Conservation (phyloP, 30 jellyfish, hydroid and myxozoan genomes). For the Turritopsis dohrnii region DNA sequence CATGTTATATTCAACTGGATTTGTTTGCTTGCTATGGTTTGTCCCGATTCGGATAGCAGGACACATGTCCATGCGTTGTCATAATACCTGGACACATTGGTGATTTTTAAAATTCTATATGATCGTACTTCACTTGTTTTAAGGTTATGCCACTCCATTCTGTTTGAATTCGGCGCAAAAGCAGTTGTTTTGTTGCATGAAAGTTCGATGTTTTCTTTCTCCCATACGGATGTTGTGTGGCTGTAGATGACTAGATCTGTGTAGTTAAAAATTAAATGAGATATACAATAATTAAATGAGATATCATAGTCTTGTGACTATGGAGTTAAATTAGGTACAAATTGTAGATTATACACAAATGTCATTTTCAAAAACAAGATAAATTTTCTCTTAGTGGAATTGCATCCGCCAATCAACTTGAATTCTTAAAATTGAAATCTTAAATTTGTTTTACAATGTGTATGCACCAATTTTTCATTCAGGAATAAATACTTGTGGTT, state of each 20-base stretch:
- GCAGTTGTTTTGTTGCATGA: not conserved
- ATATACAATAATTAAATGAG: not conserved
- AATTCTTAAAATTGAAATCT: too few species aligned
- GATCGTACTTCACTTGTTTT: not conserved
- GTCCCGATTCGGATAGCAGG: not conserved
- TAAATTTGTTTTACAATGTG: too few species aligned
- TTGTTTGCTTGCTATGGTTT: not conserved
- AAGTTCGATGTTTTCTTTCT: not conserved
- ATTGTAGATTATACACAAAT: too few species aligned
- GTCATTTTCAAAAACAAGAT: too few species aligned
- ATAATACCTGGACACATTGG: not conserved
- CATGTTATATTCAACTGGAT: not conserved
- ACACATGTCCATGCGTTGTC: not conserved
- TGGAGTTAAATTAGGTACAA: too few species aligned
- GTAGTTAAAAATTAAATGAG: not conserved
- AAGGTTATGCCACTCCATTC: not conserved
- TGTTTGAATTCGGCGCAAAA: not conserved
- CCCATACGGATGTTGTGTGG: not conserved
- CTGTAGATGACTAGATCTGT: not conserved
- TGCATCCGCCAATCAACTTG: too few species aligned
- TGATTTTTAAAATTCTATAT: not conserved
- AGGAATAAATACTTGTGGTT: too few species aligned
- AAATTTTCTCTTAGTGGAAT: too few species aligned
- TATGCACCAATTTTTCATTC: too few species aligned
- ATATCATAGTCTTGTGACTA: not conserved